These are phyloP conservation scores for Elgonia sp. DNA, from an alignment of 2,888 invertebrate species.

Conservation along the genomic window DNA sequence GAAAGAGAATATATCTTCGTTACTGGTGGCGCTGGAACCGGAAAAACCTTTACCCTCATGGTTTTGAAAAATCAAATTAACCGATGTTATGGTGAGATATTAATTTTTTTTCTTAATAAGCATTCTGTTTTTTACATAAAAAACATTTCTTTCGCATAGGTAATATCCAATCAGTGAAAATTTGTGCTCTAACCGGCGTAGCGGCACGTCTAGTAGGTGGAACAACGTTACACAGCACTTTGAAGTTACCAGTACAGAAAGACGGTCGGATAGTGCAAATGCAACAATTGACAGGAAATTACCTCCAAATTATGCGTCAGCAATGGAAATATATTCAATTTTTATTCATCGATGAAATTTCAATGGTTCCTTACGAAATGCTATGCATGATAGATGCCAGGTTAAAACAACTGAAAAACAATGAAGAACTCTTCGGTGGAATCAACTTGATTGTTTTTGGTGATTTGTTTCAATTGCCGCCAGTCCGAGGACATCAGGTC, in stretches of 20 bases:
- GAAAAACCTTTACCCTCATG: slow-evolving; percentile 21
- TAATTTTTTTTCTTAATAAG: not conserved
- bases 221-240: slow-evolving; percentile 55
- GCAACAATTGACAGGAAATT: slow-evolving; percentile 60
- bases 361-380: not conserved
- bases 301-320: slow-evolving; percentile 64
- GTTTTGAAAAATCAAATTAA: slow-evolving; percentile 30
- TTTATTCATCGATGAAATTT: slow-evolving; percentile 38
- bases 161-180: slow-evolving; percentile 37
- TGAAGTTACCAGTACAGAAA: slow-evolving; percentile 71
- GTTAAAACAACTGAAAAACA: not conserved
- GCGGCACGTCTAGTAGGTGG: slow-evolving; percentile 77
- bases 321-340: slow-evolving; percentile 76
- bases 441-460: not conserved
- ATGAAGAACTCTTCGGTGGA: not conserved
- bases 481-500: slow-evolving; percentile 65
- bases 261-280: slow-evolving; percentile 58
- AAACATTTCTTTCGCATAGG: not conserved
- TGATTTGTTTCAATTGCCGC: slow-evolving; percentile 61
- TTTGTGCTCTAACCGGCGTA: slow-evolving; percentile 81
- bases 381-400: not conserved
- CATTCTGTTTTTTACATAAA: not conserved
- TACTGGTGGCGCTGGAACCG: slow-evolving; percentile 13
- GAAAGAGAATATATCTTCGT: slow-evolving; percentile 28
- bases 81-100: slow-evolving; percentile 20